Percentiles rank a stretch among this genome's conserved stretches.
phyloP scores from a whole-genome alignment of 1,140 invertebrate genomes.

The Drosophila triauraria region DNA sequence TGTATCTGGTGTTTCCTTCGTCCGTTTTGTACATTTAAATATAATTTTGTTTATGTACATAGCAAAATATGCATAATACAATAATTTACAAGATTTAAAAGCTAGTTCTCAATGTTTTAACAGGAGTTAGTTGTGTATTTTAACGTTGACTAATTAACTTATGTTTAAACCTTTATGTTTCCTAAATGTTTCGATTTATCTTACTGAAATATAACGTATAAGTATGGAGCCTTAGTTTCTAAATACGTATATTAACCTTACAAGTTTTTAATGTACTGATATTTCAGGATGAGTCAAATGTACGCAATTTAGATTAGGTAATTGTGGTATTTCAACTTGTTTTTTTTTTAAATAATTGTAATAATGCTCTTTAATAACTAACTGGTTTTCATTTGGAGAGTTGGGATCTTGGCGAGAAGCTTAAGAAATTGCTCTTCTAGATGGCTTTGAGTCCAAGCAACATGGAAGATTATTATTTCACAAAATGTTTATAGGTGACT shows the following conservation, averaged over 20 bases:
- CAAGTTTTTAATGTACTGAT: slow-evolving; percentile 8
- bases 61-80: not conserved
- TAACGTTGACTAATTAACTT: slow-evolving; percentile 6
- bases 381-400: not conserved
- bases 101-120: slow-evolving; percentile 4
- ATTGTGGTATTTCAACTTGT: not conserved
- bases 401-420: not conserved
- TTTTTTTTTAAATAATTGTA: not conserved
- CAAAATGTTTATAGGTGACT: not conserved
- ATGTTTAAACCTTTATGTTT: not conserved
- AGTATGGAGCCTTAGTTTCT: not conserved
- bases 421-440: not conserved
- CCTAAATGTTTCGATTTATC: not conserved
- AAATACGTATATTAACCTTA: slow-evolving; percentile 1
- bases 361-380: not conserved
- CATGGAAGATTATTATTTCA: too few species aligned
- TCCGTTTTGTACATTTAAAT: slow-evolving; percentile 9
- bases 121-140: not conserved
- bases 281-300: slow-evolving; percentile 9
- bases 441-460: too few species aligned
- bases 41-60: slow-evolving; percentile 13
- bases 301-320: not conserved
- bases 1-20: slow-evolving; percentile 1
- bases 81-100: not conserved
- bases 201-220: not conserved